phyloP scores from a whole-genome alignment of 2,797 vertebrate genomes.

The Sebastes nivosus region DNA sequence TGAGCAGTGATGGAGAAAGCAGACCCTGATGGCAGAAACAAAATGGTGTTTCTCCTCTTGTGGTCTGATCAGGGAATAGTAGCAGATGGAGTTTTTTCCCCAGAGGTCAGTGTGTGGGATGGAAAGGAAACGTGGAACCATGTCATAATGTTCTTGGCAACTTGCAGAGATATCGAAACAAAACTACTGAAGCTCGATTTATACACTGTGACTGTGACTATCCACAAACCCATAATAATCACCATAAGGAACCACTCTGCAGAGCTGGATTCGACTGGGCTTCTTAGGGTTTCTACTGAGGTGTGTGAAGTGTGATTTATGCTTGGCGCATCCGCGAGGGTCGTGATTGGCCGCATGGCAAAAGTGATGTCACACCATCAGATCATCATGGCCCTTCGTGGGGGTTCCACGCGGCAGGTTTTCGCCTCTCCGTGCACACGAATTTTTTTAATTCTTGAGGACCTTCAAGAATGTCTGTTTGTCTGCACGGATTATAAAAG shows the following conservation, averaged over 20 bases:
- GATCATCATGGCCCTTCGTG: neutral
- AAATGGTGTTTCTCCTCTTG: neutral
- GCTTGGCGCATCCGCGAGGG: neutral
- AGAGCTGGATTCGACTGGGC: neutral
- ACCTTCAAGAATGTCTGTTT: neutral
- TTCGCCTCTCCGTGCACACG: neutral
- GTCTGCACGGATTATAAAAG: neutral
- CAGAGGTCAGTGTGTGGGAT: neutral
- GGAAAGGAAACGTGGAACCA: constrained; percentile 16
- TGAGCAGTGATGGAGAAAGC: constrained; percentile 10
- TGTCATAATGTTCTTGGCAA: constrained; percentile 7
- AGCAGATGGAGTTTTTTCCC: neutral
- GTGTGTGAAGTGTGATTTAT: neutral
- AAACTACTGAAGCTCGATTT: neutral
- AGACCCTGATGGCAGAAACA: neutral
- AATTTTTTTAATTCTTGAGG: neutral
- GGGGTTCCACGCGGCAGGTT: accelerated
- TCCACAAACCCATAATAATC: neutral
- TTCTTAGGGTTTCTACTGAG: neutral
- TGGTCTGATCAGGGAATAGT: neutral
- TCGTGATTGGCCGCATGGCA: neutral
- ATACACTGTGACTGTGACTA: neutral
- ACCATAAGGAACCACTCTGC: neutral
- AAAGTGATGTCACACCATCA: neutral
- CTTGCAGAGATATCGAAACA: neutral